phyloP scores from a whole-genome alignment of 92 coral and sea anemone genomes.

The Scolanthus callimorphus region DNA sequence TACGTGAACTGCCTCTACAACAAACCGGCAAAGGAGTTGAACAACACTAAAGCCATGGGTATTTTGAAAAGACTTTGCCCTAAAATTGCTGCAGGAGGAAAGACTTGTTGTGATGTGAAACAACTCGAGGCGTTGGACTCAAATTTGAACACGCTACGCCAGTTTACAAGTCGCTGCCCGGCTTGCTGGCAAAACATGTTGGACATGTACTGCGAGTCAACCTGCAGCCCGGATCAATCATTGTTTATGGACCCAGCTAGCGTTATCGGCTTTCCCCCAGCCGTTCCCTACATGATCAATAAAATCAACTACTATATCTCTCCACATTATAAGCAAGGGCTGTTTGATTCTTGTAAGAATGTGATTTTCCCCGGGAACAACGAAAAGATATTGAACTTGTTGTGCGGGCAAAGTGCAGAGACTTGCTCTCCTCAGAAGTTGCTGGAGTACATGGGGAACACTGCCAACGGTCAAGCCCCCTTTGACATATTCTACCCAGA shows the following conservation, averaged over 20 bases:
- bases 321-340: slow-evolving; percentile 55
- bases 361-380: slow-evolving; percentile 76
- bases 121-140: slow-evolving; percentile 47
- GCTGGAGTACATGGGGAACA: slow-evolving; percentile 64
- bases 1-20: slow-evolving; percentile 82
- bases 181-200: slow-evolving; percentile 91
- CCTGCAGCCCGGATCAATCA: slow-evolving; percentile 87
- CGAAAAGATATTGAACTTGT: slow-evolving; percentile 55
- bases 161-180: slow-evolving; percentile 80
- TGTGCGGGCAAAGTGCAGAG: slow-evolving; percentile 80
- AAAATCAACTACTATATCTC: slow-evolving; percentile 44
- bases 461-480: slow-evolving; percentile 62
- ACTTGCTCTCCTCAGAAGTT: slow-evolving; percentile 60
- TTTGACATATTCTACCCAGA: slow-evolving; percentile 48
- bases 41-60: slow-evolving; percentile 31
- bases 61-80: slow-evolving; percentile 66
- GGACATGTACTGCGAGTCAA: slow-evolving; percentile 64
- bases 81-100: slow-evolving; percentile 36
- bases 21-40: slow-evolving; percentile 73
- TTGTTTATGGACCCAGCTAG: slow-evolving; percentile 52
- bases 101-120: slow-evolving; percentile 59
- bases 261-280: background rate
- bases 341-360: slow-evolving; percentile 87
- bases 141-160: slow-evolving; percentile 49
- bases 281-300: background rate